phyloP scores from a whole-genome alignment of 2,888 invertebrate species.

The Aleiodes alternator region DNA sequence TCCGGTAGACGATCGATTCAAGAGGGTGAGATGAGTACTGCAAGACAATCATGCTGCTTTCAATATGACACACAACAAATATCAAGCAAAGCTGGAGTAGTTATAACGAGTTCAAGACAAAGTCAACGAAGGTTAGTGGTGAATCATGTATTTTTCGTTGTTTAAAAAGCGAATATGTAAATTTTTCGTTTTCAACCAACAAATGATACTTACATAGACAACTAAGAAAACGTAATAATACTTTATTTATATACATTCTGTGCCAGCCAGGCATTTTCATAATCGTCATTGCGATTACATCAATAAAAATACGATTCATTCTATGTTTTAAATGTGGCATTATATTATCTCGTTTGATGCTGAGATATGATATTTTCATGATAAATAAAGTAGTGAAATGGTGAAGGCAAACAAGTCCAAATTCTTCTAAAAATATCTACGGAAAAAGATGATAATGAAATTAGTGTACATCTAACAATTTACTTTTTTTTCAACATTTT shows the following conservation, averaged over 20 bases:
- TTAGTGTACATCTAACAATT: too few species aligned
- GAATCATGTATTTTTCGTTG: constrained; percentile 37
- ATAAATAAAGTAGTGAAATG: too few species aligned
- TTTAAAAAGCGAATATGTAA: neutral
- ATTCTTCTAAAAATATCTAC: too few species aligned
- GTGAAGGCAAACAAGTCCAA: too few species aligned
- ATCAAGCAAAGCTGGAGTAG: constrained; percentile 86
- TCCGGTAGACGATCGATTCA: constrained; percentile 75
- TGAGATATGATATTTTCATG: neutral
- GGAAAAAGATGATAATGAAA: too few species aligned
- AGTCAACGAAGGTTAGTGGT: constrained; percentile 86
- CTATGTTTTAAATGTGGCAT: constrained; percentile 47
- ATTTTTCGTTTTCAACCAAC: neutral
- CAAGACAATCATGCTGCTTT: constrained; percentile 58
- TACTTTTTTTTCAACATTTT: too few species aligned
- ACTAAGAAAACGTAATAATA: neutral
- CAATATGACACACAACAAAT: constrained; percentile 66
- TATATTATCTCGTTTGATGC: neutral
- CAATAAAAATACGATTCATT: constrained; percentile 50
- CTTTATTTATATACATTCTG: constrained; percentile 13
- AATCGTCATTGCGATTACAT: constrained; percentile 3
- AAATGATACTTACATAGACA: neutral
- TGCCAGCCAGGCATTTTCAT: constrained; percentile 38
- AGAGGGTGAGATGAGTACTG: constrained; percentile 68
- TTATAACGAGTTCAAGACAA: constrained; percentile 92